These are phyloP conservation scores for Equus przewalskii DNA, from an alignment of 2,113 vertebrate genomes.

Conservation along the genomic window DNA sequence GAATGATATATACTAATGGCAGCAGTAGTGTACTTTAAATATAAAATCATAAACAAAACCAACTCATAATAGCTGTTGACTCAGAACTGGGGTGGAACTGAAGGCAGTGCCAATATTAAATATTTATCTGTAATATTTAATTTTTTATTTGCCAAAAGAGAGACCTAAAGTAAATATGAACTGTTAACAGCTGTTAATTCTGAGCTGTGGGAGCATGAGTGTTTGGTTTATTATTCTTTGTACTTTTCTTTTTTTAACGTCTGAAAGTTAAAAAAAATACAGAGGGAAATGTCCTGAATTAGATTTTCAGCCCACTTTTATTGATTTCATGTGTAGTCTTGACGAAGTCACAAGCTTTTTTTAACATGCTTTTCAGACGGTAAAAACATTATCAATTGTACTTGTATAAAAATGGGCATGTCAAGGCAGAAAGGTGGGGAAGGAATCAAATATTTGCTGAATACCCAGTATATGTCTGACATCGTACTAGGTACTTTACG, in stretches of 20 bases:
- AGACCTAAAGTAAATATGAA: slow-evolving; percentile 30
- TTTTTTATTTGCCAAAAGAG: slow-evolving; percentile 49
- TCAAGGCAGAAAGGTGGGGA: background rate
- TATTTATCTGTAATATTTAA: slow-evolving; percentile 21
- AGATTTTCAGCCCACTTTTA: slow-evolving; percentile 42
- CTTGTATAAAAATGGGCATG: background rate
- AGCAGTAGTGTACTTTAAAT: background rate
- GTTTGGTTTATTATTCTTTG: background rate
- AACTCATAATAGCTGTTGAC: background rate
- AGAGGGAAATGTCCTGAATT: background rate
- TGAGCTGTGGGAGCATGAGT: background rate
- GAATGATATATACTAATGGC: background rate
- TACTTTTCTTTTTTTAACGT: slow-evolving; percentile 5
- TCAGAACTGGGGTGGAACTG: background rate
- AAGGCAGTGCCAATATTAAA: background rate
- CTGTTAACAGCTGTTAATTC: slow-evolving; percentile 38
- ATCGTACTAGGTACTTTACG: background rate
- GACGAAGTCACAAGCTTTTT: background rate
- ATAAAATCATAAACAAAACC: slow-evolving; percentile 21
- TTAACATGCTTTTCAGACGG: background rate
- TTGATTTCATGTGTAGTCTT: slow-evolving; percentile 25
- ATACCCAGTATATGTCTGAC: background rate
- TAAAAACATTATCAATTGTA: background rate
- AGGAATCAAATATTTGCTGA: slow-evolving; percentile 18
- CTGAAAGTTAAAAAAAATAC: background rate